Evolutionary conservation across 1,140 invertebrate species (phyloP).

Genomic region (Odontomachus brunneus): DNA sequence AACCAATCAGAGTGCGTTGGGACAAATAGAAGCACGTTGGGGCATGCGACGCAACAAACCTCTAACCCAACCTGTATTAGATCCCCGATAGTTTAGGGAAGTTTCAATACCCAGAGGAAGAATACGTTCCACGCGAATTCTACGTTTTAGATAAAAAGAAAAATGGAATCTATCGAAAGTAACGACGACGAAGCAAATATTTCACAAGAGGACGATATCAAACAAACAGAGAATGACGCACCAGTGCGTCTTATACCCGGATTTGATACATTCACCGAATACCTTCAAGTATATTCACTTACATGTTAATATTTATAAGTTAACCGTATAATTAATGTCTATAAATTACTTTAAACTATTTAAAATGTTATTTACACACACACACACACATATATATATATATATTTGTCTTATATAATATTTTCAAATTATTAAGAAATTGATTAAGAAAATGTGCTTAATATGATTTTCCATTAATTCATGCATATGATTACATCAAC

Average conservation of each 20-base stretch:
- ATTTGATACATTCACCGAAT: constrained; percentile 67
- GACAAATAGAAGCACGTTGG: too few species aligned
- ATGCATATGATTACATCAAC: background rate
- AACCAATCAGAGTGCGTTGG: too few species aligned
- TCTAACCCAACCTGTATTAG: too few species aligned
- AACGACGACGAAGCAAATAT: background rate
- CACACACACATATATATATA: background rate
- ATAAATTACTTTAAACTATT: too few species aligned
- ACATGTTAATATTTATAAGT: too few species aligned
- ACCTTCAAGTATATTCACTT: constrained; percentile 64
- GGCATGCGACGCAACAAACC: too few species aligned
- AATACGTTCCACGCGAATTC: too few species aligned
- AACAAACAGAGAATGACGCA: background rate
- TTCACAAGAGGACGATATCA: background rate
- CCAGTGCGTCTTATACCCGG: constrained; percentile 47
- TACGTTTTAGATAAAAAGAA: background rate
- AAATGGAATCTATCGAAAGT: background rate
- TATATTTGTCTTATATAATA: background rate
- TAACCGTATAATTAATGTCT: background rate
- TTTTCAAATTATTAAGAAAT: background rate
- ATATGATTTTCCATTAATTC: background rate
- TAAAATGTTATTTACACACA: too few species aligned
- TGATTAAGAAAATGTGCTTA: background rate
- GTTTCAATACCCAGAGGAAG: too few species aligned
- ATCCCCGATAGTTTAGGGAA: too few species aligned